These are phyloP conservation scores for Dysmachus trigonus DNA, from an alignment of 2,888 invertebrate species.

Conservation along the genomic window DNA sequence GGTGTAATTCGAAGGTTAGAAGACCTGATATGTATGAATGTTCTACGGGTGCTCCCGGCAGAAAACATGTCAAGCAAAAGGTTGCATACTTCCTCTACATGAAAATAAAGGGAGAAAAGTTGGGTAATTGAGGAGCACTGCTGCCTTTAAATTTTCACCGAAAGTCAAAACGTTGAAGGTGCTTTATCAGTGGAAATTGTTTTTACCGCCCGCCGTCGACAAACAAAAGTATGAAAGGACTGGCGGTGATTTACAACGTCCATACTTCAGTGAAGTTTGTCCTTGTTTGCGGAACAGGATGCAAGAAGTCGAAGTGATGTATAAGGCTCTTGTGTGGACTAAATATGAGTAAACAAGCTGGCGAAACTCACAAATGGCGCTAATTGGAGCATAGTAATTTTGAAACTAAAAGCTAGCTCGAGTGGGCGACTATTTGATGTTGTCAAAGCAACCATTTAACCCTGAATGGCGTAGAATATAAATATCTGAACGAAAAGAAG, in stretches of 20 bases:
- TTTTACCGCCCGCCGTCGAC: neutral
- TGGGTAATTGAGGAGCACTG: neutral
- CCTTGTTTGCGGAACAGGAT: neutral
- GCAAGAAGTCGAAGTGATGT: neutral
- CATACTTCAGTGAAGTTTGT: neutral
- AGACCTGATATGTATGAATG: neutral
- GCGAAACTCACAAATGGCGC: neutral
- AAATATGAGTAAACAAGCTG: neutral
- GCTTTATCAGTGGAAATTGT: neutral
- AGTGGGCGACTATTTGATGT: neutral
- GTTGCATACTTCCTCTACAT: neutral
- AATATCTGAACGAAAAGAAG: neutral
- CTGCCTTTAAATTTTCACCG: neutral
- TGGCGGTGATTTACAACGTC: neutral
- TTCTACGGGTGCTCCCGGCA: neutral
- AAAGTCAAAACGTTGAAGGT: neutral
- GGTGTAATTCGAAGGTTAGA: neutral
- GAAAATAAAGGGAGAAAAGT: neutral
- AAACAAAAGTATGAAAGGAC: neutral
- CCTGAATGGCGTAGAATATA: neutral
- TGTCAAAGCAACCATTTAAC: neutral
- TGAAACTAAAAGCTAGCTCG: neutral
- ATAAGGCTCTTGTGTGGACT: neutral
- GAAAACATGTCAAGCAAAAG: neutral
- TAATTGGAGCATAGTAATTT: neutral